These are phyloP conservation scores for Anticlea derivata DNA, from an alignment of 2,888 invertebrate genomes.

Conservation along the genomic window DNA sequence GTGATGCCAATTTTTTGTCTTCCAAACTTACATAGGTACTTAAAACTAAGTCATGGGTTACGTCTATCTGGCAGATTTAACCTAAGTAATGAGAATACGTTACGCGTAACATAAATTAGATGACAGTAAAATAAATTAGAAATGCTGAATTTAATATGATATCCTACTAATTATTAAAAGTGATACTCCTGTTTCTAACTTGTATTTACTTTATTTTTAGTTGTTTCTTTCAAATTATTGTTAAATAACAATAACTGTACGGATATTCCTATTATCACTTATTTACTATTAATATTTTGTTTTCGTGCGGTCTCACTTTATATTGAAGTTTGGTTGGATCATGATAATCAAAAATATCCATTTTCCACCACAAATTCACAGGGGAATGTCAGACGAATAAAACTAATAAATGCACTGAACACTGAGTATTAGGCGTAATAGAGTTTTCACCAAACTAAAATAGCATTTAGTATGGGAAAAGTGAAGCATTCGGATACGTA, in stretches of 20 bases:
- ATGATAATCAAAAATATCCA: neutral
- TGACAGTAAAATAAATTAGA: conserved; percentile 26
- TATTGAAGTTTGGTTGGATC: neutral
- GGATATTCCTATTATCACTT: neutral
- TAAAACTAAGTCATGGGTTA: conserved; percentile 35
- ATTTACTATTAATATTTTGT: neutral
- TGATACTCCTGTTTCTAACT: conserved; percentile 16
- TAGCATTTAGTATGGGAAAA: conserved; percentile 64
- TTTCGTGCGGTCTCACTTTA: too few species aligned
- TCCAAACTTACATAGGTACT: conserved; percentile 8
- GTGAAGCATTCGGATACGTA: conserved; percentile 49
- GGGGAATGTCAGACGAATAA: conserved; percentile 24
- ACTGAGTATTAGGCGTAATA: conserved; percentile 57
- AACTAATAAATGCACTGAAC: conserved; percentile 58
- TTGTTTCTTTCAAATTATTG: too few species aligned
- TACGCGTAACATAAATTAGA: too few species aligned
- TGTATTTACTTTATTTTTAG: neutral
- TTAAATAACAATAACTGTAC: too few species aligned
- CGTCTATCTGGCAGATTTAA: conserved; percentile 27
- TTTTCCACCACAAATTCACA: neutral
- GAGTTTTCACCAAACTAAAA: conserved; percentile 66
- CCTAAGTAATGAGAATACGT: conserved; percentile 36
- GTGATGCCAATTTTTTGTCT: conserved; percentile 13
- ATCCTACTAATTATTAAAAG: conserved; percentile 12
- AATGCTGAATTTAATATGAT: conserved; percentile 33